Base-by-base conservation (phyloP, 2,797 vertebrate species). In the Podarcis lilfordi region DNA sequence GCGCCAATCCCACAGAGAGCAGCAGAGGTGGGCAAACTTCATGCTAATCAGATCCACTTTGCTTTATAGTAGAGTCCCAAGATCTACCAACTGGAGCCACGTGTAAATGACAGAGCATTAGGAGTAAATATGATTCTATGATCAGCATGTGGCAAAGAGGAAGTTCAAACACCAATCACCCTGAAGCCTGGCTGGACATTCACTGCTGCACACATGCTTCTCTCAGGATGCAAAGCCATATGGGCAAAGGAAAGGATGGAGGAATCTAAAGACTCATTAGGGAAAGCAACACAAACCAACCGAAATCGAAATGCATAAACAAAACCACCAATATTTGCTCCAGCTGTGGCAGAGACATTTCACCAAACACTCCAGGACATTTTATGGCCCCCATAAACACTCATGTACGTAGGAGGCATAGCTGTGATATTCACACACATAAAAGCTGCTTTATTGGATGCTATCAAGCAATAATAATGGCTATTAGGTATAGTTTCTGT, bases 401-500 rank as follows among this genome's bases (percentile, higher is more conserved):
- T 90, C 85, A 43, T 8, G 59, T 13, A 23, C 69, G 80, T 87
- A 90, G 84, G 0, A 82, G 88, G 87, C 81, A 17, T 68, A 91
- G 95, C 43, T 85, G 90, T 80, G 80, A 68, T 75, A 81, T 92
- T 95, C 86, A 92, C 87, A 93, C 80, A 83, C 93, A 94, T 50
- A 93, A 95, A 93, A 92, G 86, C 61, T 35, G 68, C 88, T 93
- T 93, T 86, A 94, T 0, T 50, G 82, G 89, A 11, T 19, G 78
- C 76, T 40, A 92, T 91, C 88, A 88, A 91, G 91, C 75, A 91
- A 81, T 89, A 90, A 95, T 1, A 93, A 86, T 80, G 61, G 93
- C 83, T 90, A 86, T 91, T 95, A 88, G 45, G 82, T 87, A 85
- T 94, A 92, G 91, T 85, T 93, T 89, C 93, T 82, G 80, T 88